Evolutionary conservation across 2,888 invertebrate genomes (phyloP).

Genomic region (Acrocyrtus sp.): DNA sequence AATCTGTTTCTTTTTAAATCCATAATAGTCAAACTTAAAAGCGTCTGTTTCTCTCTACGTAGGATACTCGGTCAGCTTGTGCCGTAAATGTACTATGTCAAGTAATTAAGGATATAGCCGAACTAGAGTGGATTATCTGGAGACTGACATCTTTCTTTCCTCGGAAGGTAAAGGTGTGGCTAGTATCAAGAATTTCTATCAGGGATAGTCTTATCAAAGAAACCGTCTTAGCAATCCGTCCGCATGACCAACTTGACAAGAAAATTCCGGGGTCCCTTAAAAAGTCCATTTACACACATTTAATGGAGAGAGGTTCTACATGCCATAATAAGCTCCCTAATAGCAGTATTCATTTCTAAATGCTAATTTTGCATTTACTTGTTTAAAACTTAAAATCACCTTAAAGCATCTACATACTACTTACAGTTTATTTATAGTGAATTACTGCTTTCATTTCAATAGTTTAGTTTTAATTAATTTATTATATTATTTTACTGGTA

Average conservation of each 20-base stretch:
- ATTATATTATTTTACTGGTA: too few relatives aligned
- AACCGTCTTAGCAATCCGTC: constrained; percentile 20
- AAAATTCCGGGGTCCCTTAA: constrained; percentile 18
- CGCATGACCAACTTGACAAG: constrained; percentile 1
- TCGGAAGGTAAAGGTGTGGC: not conserved
- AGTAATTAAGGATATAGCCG: constrained; percentile 35
- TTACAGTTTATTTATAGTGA: too few relatives aligned
- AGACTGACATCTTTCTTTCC: constrained; percentile 12
- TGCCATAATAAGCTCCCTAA: constrained; percentile 15
- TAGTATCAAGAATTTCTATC: constrained; percentile 23
- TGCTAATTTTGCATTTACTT: too few relatives aligned
- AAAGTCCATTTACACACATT: constrained; percentile 28
- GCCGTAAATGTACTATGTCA: constrained; percentile 34
- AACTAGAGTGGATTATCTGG: constrained; percentile 27
- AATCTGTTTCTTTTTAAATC: too few relatives aligned
- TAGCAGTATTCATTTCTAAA: too few relatives aligned
- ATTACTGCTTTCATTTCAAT: too few relatives aligned
- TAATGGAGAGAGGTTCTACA: constrained; percentile 35
- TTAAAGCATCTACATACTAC: too few relatives aligned
- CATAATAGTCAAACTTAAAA: too few relatives aligned
- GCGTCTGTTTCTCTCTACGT: too few relatives aligned
- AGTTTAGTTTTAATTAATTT: too few relatives aligned
- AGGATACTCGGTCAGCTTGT: constrained; percentile 28
- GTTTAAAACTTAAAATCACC: too few relatives aligned
- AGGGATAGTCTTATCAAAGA: constrained; percentile 3